Evolutionary conservation across 1,140 invertebrate genomes (phyloP), one percentile per base, ranked within the genome.

Genomic region (Bicyclus anynana): DNA sequence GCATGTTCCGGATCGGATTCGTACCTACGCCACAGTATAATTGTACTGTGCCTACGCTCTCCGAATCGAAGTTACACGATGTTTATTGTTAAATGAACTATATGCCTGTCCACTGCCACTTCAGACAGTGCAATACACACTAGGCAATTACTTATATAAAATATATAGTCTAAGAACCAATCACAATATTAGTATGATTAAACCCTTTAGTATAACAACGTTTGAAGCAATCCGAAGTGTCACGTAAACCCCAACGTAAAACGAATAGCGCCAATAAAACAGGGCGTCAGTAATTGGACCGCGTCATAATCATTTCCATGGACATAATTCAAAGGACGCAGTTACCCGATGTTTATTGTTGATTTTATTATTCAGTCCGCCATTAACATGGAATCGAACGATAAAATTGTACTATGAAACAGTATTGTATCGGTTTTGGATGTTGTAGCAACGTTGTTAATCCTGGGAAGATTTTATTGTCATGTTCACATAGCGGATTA

Each of bases 11-110:
- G n/a, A n/a, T n/a, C n/a, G n/a, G n/a, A n/a, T n/a, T n/a, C n/a
- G n/a, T n/a, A n/a, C n/a, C n/a, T n/a, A n/a, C n/a, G n/a, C n/a
- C n/a, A n/a, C n/a, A n/a, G n/a, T n/a, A n/a, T n/a, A n/a, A n/a
- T n/a, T n/a, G n/a, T n/a, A n/a, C n/a, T n/a, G n/a, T n/a, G n/a
- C n/a, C n/a, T n/a, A n/a, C n/a, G n/a, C n/a, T n/a, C n/a, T n/a
- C n/a, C n/a, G n/a, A n/a, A n/a, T n/a, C n/a, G n/a, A n/a, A 51
- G 62, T 62, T 68, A 65, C 60, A 40, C 55, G 42, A 68, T 59
- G 62, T 68, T 68, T 68, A 68, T 62, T 62, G 66, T 62, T 65
- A 55, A 65, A 65, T 68, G 65, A 65, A 68, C 65, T 33, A 33
- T 33, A n/a, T n/a, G n/a, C n/a, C n/a, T n/a, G n/a, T n/a, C n/a